Base-by-base conservation (phyloP, 23 tunicate species). In the Aplidium turbinatum region DNA sequence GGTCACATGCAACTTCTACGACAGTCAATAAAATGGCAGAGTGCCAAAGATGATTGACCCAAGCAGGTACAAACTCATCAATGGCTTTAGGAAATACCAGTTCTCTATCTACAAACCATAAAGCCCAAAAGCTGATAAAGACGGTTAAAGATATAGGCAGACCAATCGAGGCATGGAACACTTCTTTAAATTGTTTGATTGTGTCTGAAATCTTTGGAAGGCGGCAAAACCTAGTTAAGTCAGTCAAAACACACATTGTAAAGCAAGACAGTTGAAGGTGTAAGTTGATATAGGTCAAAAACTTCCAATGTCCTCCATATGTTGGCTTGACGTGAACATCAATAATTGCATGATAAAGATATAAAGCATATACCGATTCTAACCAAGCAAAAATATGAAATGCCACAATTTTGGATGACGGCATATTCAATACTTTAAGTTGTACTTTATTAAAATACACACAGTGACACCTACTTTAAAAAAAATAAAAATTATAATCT, bases 271-370 rank as follows among this genome's bases (percentile, higher is more conserved):
- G 34, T 50, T 80, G 85, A 24, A 80, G 11, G n/a, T 38, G 27
- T 70, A 80, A 42, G 31, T 80, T 80, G 2, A 80, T 36, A 57
- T 52, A 80, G 2, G 85, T 80, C 42, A 80, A 42, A 56, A 55
- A 80, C 55, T 70, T 80, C 85, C 85, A 80, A 18, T 57, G 77
- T 20, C 85, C 85, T 25, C 77, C 85, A 80, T 46, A 80, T 34
- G 64, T 31, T 36, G 20, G 60, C 16, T 57, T 22, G 39, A 64
- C 30, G 2, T 48, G 30, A 0, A 23, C 27, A 18, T 20, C 47
- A 27, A 80, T 38, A 57, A 38, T 60, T 9, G 47, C 47, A 48
- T 70, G 76, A 47, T 78, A 78, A 0, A 36, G 28, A 35, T 21
- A 32, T 13, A 78, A 21, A 22, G 83, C 83, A 78, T 52, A 53